phyloP scores from a whole-genome alignment of 2,888 invertebrate genomes.

The Lissocephala sabroskyi region DNA sequence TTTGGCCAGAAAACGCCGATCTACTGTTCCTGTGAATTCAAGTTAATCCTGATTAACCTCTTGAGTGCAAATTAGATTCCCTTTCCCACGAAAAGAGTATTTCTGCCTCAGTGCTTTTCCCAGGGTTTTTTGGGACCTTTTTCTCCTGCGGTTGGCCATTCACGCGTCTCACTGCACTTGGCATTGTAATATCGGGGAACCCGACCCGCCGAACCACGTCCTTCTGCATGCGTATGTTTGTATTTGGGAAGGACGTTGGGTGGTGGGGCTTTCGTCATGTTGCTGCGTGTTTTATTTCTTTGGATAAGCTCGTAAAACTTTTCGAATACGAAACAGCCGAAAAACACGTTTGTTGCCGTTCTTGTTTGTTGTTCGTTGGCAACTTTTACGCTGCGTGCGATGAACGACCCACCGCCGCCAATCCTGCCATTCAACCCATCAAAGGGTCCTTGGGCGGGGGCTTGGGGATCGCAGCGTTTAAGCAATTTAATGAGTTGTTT shows the following conservation, averaged over 20 bases:
- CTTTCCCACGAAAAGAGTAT: no score
- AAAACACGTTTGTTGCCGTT: slow-evolving; percentile 31
- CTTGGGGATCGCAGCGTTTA: slow-evolving; percentile 13
- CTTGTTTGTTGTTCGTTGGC: slow-evolving; percentile 9
- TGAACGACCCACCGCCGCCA: slow-evolving; percentile 11
- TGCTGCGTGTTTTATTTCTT: slow-evolving; percentile 24
- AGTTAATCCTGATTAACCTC: no score
- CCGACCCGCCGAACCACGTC: no score
- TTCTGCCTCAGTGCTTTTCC: slow-evolving; percentile 7
- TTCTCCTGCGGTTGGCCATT: no score
- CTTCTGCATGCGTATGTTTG: no score
- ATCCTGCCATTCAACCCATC: slow-evolving; percentile 6
- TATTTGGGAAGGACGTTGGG: no score
- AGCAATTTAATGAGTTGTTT: slow-evolving; percentile 40
- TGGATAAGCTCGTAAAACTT: slow-evolving; percentile 58
- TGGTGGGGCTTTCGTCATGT: slow-evolving; percentile 45
- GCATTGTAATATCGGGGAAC: no score
- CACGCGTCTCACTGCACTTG: no score
- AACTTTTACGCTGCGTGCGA: slow-evolving; percentile 45
- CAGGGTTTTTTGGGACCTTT: slow-evolving; percentile 28
- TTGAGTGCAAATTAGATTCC: no score
- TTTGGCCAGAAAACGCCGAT: no score
- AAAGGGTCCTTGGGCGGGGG: neutral
- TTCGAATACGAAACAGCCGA: slow-evolving; percentile 24
- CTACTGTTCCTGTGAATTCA: no score